These are phyloP conservation scores for Echinometra lucunter DNA, from an alignment of 53 echinoderm and acorn worm genomes.

Conservation along the genomic window DNA sequence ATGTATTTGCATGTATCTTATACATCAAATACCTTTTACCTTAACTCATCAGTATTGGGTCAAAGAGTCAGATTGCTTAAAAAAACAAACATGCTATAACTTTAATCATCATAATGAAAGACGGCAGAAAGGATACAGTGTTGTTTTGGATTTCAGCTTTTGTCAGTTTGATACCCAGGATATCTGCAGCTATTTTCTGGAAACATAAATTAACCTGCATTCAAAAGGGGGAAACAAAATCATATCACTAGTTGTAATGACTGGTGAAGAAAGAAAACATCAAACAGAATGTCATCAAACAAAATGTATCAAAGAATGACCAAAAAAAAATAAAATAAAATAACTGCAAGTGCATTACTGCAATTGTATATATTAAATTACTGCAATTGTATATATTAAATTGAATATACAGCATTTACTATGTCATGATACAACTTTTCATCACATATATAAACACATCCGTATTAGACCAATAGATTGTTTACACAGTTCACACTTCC, in stretches of 20 bases:
- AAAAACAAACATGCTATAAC: not conserved
- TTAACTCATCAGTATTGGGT: not conserved
- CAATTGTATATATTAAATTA: no score
- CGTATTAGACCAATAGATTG: no score
- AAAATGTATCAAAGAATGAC: no score
- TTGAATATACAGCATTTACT: no score
- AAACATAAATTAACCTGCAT: constrained; percentile 93
- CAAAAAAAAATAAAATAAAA: no score
- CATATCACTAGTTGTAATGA: no score
- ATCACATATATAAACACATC: no score
- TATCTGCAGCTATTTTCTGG: constrained; percentile 93
- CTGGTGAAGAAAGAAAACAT: not conserved
- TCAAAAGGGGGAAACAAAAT: not conserved
- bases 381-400: no score
- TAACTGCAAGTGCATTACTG: no score
- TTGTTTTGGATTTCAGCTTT: constrained; percentile 90
- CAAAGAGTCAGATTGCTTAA: not conserved
- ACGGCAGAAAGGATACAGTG: constrained; percentile 84
- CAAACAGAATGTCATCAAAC: not conserved
- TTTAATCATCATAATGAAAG: not conserved
- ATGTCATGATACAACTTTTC: no score
- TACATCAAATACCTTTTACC: not conserved
- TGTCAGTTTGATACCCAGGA: constrained; percentile 88
- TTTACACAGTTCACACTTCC: not conserved
- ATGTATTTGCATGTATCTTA: no score